Evolutionary conservation across 2,888 invertebrate species (phyloP), one percentile per base, ranked within the genome.

Genomic region (Biston betularia): DNA sequence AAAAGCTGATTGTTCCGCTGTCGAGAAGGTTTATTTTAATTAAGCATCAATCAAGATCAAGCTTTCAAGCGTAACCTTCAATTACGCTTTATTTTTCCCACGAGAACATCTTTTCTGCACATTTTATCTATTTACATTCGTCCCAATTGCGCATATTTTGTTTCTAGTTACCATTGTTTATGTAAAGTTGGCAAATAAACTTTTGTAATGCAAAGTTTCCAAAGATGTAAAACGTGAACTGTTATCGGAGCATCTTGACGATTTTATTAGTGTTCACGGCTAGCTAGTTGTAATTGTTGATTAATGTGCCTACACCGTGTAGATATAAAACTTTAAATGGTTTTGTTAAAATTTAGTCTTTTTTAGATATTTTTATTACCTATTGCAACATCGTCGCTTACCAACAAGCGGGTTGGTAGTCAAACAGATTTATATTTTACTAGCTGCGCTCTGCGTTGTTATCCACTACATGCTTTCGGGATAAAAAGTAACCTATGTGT

Each of bases 101-200:
- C 86, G 86, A 78, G 76, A 83, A 80, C 77, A 82, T 84, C 82
- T 76, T 79, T 79, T 80, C 79, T 79, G 74, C 76, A 73, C 74
- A 69, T 79, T 69, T 65, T 54, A 78, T 80, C 80, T 82, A 80
- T 60, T 62, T 78, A 81, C 81, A 78, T 77, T 74, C 78, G 75
- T 72, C 70, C 70, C 74, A 79, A 78, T 86, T 87, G 81, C 85
- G 81, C 48, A 38, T 9, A 50, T 65, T 72, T 78, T 69, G 70
- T 76, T 79, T 78, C 76, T 69, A 77, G 77, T 81, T 78, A 72
- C 88, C 81, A 90, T 92, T 92, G 92, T 92, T 83, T 85, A 81
- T 80, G 79, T 79, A 71, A 75, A 57, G 54, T 71, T 72, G 54
- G 67, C 86, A 88, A 85, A 89, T 78, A 78, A 75, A 73, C 71